Evolutionary conservation across 2,888 invertebrate species (phyloP).

Genomic region (Noctua janthina): DNA sequence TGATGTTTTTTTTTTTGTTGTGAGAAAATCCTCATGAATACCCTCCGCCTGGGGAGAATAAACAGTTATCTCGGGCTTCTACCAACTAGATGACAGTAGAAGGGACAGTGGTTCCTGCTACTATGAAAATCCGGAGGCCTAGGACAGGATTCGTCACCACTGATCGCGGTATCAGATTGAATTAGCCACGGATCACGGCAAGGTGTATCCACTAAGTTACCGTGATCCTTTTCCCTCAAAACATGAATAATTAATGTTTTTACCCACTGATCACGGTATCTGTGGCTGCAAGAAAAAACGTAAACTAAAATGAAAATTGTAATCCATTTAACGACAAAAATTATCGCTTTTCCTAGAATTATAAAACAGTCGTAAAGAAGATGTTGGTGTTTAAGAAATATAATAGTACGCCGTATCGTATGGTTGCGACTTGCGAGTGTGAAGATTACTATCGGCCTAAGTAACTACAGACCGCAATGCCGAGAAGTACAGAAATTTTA

Average conservation of each 20-base stretch:
- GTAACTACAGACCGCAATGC: slow-evolving; percentile 4
- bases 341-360: slow-evolving; percentile 17
- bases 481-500: slow-evolving; percentile 4
- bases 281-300: too few species aligned
- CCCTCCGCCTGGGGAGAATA: background rate
- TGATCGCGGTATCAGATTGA: too few species aligned
- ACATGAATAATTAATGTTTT: too few species aligned
- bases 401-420: slow-evolving; percentile 26
- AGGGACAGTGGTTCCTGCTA: too few species aligned
- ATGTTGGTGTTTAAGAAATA: slow-evolving; percentile 24
- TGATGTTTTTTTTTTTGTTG: too few species aligned
- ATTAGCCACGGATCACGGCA: too few species aligned
- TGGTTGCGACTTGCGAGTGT: slow-evolving; percentile 23
- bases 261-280: too few species aligned
- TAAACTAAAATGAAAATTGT: slow-evolving; percentile 9
- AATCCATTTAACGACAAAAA: background rate
- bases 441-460: slow-evolving; percentile 48
- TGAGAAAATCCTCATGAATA: too few species aligned
- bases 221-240: too few species aligned
- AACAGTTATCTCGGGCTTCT: background rate
- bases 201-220: too few species aligned
- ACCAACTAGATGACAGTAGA: background rate
- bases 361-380: slow-evolving; percentile 25
- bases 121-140: too few species aligned
- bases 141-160: too few species aligned